phyloP scores from a whole-genome alignment of 2,113 vertebrate species.

The Lethenteron reissneri region DNA sequence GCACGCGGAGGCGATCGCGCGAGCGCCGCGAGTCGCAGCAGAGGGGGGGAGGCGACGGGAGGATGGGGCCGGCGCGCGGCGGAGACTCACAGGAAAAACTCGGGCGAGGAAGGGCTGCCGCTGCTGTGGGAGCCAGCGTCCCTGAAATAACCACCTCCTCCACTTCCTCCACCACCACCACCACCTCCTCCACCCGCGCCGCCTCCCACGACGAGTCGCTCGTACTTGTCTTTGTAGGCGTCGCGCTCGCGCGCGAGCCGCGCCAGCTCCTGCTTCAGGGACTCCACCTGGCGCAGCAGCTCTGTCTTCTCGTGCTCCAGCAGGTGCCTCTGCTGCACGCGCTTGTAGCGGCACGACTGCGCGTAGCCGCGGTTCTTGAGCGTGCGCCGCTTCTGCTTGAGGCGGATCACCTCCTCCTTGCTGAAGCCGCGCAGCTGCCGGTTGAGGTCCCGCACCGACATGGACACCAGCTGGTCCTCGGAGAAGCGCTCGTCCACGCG shows the following conservation, averaged over 20 bases:
- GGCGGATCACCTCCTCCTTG: slow-evolving; percentile 92
- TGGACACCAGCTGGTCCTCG: slow-evolving; percentile 93
- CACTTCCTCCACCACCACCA: background rate
- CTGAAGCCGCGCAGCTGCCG: slow-evolving; percentile 87
- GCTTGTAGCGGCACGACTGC: slow-evolving; percentile 91
- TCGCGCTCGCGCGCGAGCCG: slow-evolving; percentile 85
- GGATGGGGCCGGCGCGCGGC: no score
- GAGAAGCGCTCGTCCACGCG: slow-evolving; percentile 90
- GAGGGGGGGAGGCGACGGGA: no score
- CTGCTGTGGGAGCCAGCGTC: slow-evolving; percentile 89
- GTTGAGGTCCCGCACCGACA: slow-evolving; percentile 95
- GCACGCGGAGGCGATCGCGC: no score
- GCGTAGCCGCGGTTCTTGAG: slow-evolving; percentile 98
- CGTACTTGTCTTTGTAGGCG: slow-evolving; percentile 93
- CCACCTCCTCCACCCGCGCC: background rate
- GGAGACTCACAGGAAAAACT: slow-evolving; percentile 97
- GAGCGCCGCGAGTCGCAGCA: no score
- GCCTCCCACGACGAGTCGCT: slow-evolving; percentile 46
- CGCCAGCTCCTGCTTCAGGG: slow-evolving; percentile 71
- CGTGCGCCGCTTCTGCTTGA: slow-evolving; percentile 94
- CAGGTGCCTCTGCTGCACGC: slow-evolving; percentile 91
- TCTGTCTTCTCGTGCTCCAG: slow-evolving; percentile 86
- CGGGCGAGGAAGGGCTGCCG: slow-evolving; percentile 95
- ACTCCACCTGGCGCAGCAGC: slow-evolving; percentile 79
- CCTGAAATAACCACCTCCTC: slow-evolving; percentile 37